Conservation (phyloP, 2,888 invertebrate species). For the Subacronicta megacephala region DNA sequence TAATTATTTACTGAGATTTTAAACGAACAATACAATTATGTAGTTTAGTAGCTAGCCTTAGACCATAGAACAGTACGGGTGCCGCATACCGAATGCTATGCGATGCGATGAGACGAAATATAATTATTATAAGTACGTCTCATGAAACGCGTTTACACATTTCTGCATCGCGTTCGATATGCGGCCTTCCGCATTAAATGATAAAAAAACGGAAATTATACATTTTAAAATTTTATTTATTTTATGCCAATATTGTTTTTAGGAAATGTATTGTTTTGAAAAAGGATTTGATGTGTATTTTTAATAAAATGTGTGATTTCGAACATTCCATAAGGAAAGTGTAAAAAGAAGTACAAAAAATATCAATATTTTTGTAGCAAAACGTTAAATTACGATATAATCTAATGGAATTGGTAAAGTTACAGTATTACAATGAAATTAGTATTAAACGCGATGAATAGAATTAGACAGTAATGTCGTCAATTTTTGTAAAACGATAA, state of each 20-base stretch:
- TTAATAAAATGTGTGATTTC: constrained; percentile 82
- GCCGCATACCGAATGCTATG: constrained; percentile 44
- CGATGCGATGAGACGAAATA: constrained; percentile 11
- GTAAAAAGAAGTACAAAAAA: constrained; percentile 88
- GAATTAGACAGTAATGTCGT: constrained; percentile 62
- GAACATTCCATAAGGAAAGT: constrained; percentile 87
- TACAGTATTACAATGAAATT: constrained; percentile 83
- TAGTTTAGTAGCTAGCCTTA: constrained; percentile 75
- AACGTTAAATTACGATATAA: constrained; percentile 74
- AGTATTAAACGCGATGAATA: constrained; percentile 72
- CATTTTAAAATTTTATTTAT: constrained; percentile 79
- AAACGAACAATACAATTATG: constrained; percentile 73
- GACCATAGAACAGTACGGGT: constrained; percentile 60
- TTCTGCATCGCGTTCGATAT: constrained; percentile 25
- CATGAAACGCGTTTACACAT: constrained; percentile 3
- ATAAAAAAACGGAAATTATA: constrained; percentile 62
- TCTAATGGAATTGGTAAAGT: constrained; percentile 80
- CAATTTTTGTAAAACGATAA: constrained; percentile 72
- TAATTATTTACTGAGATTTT: constrained; percentile 77
- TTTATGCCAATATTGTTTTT: constrained; percentile 73
- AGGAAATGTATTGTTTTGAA: constrained; percentile 68
- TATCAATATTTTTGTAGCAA: constrained; percentile 87
- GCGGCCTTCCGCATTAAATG: constrained; percentile 56
- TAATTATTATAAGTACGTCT: constrained; percentile 10
- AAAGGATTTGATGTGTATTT: constrained; percentile 77